Evolutionary conservation across 2,797 vertebrate genomes (phyloP), one percentile per base, ranked within the genome.

Genomic region (Apogon hyalosoma): DNA sequence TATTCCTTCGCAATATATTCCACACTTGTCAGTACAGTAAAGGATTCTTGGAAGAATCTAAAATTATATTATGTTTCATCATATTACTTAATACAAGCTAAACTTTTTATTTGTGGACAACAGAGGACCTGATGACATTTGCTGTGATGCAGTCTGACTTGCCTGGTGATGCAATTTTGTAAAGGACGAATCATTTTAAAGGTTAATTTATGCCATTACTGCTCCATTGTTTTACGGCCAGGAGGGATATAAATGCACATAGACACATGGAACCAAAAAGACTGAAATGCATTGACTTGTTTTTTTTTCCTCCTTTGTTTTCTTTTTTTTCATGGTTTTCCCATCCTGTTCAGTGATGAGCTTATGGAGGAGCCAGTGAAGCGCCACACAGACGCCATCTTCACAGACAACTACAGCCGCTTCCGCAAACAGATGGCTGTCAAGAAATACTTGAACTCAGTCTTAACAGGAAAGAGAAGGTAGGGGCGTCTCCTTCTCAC

Each of bases 321-420:
- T 16, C 19, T 63, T 55, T 45, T 0, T 52, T 13, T 50, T 11
- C 15, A 1, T n/a, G 19, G 36, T 47, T 33, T 57, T n/a, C 67
- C 40, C 19, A 10, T 10, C 61, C 48, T 77, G 21, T 62, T 60
- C 77, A 95, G 95, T 85, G 88, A 90, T 49, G 95, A 93, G 78
- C 83, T 95, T 82, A 90, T 95, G 85, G 96, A 95, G 9, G 94
- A 95, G 63, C 95, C 94, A 21, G 93, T 94, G 70, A 99, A 99
- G 85, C 96, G 97, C 28, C 97, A 99, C 82, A 96, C 96, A 24
- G 98, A 99, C 1, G 96, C 96, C 16, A 93, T 99, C 86, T 99
- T 99, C 71, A 98, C 97, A 13, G 96, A 98, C 93, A 97, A 96
- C 88, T 99, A 98, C 87, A 98, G 96, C 62, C 96, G 97, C 76